These are phyloP conservation scores for Griposia aprilina DNA, from an alignment of 2,888 invertebrate genomes.

Conservation along the genomic window DNA sequence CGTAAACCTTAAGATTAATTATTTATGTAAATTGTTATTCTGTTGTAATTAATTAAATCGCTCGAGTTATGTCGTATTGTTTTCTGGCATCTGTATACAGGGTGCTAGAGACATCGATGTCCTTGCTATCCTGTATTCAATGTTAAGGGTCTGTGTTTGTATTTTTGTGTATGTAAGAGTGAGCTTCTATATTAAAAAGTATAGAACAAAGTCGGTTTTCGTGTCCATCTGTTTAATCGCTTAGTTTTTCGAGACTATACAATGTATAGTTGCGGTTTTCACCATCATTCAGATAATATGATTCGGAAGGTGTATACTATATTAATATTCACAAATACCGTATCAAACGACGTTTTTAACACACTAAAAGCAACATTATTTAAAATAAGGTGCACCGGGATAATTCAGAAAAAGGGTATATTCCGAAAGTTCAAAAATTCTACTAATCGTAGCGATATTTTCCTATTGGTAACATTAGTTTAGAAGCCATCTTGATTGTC, in stretches of 20 bases:
- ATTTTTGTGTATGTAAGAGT: neutral
- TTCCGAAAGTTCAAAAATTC: too few relatives aligned
- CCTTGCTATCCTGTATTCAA: neutral
- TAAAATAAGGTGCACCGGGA: too few relatives aligned
- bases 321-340: neutral
- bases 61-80: conserved; percentile 8
- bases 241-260: neutral
- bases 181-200: neutral
- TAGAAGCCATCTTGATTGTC: too few relatives aligned
- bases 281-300: neutral
- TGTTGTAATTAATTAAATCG: conserved; percentile 51
- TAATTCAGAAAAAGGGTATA: too few relatives aligned
- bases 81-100: neutral
- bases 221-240: neutral
- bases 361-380: too few relatives aligned
- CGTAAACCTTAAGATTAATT: conserved; percentile 43
- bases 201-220: neutral
- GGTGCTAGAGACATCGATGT: too few relatives aligned
- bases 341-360: neutral
- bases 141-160: neutral
- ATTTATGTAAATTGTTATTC: conserved; percentile 44
- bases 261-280: neutral
- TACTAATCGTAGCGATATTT: too few relatives aligned
- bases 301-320: neutral
- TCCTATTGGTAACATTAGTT: too few relatives aligned